phyloP scores from a whole-genome alignment of 2,888 invertebrate species.

The Ophraella communa region DNA sequence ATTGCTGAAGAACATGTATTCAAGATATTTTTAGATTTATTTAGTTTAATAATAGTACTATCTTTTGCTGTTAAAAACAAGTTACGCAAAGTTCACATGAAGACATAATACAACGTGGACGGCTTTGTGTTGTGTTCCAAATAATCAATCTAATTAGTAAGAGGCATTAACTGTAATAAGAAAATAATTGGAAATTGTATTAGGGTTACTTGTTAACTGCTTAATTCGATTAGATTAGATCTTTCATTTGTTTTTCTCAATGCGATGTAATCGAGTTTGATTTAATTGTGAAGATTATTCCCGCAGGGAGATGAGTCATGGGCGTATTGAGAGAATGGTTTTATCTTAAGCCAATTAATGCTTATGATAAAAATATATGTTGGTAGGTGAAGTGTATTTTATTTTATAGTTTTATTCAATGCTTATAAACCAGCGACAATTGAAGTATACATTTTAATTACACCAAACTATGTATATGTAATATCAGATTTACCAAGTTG shows the following conservation, averaged over 20 bases:
- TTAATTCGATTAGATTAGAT: constrained; percentile 5
- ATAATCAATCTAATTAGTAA: neutral
- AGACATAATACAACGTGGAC: neutral
- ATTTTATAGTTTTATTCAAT: too few species aligned
- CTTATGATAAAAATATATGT: too few species aligned
- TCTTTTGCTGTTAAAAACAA: too few species aligned
- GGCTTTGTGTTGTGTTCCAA: neutral
- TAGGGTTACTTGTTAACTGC: neutral
- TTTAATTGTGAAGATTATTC: neutral
- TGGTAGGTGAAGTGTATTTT: too few species aligned
- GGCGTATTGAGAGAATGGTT: neutral
- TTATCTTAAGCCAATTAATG: neutral
- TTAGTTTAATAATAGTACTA: too few species aligned
- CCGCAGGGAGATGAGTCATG: neutral
- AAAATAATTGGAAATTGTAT: constrained; percentile 3
- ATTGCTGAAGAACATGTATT: too few species aligned
- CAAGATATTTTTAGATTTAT: too few species aligned
- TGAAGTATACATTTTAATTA: too few species aligned
- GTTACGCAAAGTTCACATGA: too few species aligned
- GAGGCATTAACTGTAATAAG: constrained; percentile 1
- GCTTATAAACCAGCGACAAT: too few species aligned
- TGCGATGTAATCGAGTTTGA: neutral
- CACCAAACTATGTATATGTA: too few species aligned
- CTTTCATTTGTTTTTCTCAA: neutral
- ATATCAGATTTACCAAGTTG: too few species aligned